Evolutionary conservation across 2,797 vertebrate genomes (phyloP).

Genomic region (Hoplostethus atlanticus): DNA sequence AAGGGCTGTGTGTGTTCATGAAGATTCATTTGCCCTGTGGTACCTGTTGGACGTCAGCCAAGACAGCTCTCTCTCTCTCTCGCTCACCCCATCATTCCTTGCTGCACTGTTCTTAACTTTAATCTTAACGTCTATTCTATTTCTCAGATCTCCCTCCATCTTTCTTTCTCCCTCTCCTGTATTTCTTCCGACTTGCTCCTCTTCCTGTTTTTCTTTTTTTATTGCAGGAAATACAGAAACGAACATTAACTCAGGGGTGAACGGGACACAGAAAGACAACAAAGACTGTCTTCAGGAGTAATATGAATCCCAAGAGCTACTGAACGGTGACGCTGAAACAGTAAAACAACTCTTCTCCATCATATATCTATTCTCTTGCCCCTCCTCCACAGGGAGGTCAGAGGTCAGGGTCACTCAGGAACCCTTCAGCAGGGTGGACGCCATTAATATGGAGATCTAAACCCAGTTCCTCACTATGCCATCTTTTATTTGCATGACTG

Average conservation of each 20-base stretch:
- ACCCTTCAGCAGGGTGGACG: too few relatives aligned
- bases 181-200: conserved; percentile 1
- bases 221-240: not conserved
- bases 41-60: conserved; percentile 20
- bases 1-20: conserved; percentile 15
- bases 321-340: too few relatives aligned
- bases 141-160: conserved; percentile 5
- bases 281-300: not conserved
- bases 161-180: not conserved
- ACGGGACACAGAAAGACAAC: not conserved
- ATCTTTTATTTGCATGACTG: too few relatives aligned
- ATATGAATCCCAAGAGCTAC: too few relatives aligned
- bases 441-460: too few relatives aligned
- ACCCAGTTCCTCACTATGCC: too few relatives aligned
- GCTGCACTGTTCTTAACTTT: not conserved
- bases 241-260: conserved; percentile 5
- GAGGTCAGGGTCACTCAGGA: too few relatives aligned
- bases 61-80: not conserved
- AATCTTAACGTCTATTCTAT: not conserved
- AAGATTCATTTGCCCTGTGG: conserved; percentile 21
- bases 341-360: too few relatives aligned
- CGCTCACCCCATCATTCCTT: too few relatives aligned
- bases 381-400: too few relatives aligned
- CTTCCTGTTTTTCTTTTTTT: not conserved
- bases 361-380: too few relatives aligned